Base-by-base conservation (phyloP, 2,888 invertebrate genomes). In the Aethes cnicana region DNA sequence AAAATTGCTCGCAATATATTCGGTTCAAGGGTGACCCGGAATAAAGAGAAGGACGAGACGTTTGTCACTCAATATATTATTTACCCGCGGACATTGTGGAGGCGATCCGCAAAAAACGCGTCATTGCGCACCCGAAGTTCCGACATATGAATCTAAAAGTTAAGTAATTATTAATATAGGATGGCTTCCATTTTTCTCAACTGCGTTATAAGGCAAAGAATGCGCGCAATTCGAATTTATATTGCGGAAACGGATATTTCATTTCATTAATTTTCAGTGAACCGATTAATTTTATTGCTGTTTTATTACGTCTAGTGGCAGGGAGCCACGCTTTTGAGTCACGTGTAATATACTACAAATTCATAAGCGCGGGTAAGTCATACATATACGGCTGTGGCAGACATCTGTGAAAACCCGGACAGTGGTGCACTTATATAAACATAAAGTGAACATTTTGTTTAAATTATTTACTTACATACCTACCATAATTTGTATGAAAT, bases 1-100 rank as follows among this genome's bases (percentile, higher is more conserved):
- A 84, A 86, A 85, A 85, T 85, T 81, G 81, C 77, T 66, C 61
- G 74, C 84, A 84, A 85, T 86, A 84, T 87, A 84, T 84, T 78
- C 75, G 74, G 77, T 84, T 84, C 82, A 78, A 79, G 83, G 81
- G 81, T 84, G 81, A 82, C 82, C 83, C 77, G 67, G 78, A 81
- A 80, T 79, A 79, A 81, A 81, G 78, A 76, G 72, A 33, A 46
- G 68, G 79, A 74, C 74, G 72, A 74, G 72, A 75, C 78, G 77
- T 80, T 84, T 82, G 80, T 82, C 84, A 84, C 80, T 81, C 79
- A 73, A 77, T 84, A 74, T 83, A 82, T 82, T 82, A 81, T 81
- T 84, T 81, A 80, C 71, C 69, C 72, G 64, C 69, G 69, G 72
- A 71, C 74, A 67, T 64, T 66, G 39, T 39, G 64, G 55, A 54